Base-by-base conservation (phyloP, 2,888 invertebrate species). In the Metallyticus violacea region DNA sequence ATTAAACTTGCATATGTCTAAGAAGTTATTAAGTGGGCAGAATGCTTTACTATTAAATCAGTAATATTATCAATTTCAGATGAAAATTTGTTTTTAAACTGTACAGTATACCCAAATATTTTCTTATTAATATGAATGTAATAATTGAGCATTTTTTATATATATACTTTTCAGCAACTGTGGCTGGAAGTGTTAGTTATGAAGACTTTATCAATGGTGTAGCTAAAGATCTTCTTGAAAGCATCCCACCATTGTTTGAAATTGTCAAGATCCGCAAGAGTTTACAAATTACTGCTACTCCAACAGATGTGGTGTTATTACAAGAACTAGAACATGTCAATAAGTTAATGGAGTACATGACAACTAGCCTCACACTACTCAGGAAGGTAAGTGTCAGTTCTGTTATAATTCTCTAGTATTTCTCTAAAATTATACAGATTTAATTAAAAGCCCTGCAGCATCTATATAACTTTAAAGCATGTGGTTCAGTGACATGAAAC, bases 251-350 rank as follows among this genome's bases (percentile, higher is more conserved):
- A 15, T 93, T 94, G 88, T 98, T 95, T 91, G 97, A 98, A 91
- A 93, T 97, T 82, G 95, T 95, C 93, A 95, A 95, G 91, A 95
- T 97, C 40, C 94, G 96, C 89, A 96, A 96, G 91, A 94, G 95
- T 90, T 96, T 96, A 90, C 97, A 97, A 90, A 93, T 96, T 92
- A 94, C 94, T 89, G 95, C 98, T 89, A 95, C 96, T 5, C 98
- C 98, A 1, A 96, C 97, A 0, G 95, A 96, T 0, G 96, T 98
- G 25, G 98, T 98, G 1, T 92, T 98, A 84, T 93, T 98, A 85
- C 98, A 98, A 93, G 97, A 98, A 91, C 91, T 98, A 77, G 97
- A 98, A 90, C 94, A 97, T 88, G 98, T 98, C 91, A 98, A 98
- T 92, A 93, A 93, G 26, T 93, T 98, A 0, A 95, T 97, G 85